These are phyloP conservation scores for Pseudorectes ferrugineus DNA, from an alignment of 2,113 vertebrate species.

Conservation along the genomic window DNA sequence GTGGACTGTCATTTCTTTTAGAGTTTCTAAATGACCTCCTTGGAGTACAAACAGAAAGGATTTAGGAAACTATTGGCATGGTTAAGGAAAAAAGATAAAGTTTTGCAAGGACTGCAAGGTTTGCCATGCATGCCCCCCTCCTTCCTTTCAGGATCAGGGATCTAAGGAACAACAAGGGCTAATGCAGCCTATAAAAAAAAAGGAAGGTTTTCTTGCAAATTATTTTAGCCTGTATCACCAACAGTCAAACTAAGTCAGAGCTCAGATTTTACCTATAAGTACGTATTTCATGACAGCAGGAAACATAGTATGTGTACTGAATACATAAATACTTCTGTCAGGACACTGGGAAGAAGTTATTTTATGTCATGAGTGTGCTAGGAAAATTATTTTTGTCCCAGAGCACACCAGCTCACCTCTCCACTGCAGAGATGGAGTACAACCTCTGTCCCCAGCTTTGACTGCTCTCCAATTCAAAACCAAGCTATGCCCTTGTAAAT, in stretches of 20 bases:
- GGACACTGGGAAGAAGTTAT: background rate
- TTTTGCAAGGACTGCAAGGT: background rate
- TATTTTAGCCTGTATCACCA: background rate
- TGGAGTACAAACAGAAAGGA: background rate
- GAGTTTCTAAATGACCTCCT: background rate
- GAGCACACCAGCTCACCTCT: background rate
- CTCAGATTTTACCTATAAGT: background rate
- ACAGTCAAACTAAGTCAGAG: background rate
- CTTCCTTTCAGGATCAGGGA: background rate
- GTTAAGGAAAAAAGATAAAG: background rate
- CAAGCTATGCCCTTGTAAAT: background rate
- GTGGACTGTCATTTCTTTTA: background rate
- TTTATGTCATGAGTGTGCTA: background rate
- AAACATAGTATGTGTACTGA: rapidly evolving
- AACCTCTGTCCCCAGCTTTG: background rate
- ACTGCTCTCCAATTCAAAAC: background rate
- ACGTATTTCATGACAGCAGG: background rate
- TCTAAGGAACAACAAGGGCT: background rate
- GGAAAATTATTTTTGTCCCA: background rate
- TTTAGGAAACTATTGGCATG: background rate
- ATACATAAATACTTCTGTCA: background rate
- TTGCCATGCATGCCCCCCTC: background rate
- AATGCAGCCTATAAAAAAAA: background rate
- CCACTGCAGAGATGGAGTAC: background rate
- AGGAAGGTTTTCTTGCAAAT: background rate